Evolutionary conservation across 2,113 vertebrate species (phyloP), one percentile per base, ranked within the genome.

Genomic region (Ellobius talpinus): DNA sequence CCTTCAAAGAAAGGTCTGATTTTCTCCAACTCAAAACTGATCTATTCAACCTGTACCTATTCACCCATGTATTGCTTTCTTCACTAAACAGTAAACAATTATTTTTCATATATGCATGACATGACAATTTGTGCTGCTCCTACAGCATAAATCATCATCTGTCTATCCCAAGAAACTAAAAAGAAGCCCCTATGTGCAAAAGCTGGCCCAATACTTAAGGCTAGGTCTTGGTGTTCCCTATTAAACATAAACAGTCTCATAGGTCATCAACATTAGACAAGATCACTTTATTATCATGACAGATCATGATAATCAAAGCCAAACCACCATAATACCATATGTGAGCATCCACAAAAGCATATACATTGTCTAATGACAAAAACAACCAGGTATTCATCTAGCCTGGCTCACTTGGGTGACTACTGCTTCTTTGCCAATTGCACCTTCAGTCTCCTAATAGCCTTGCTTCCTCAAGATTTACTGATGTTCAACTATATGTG

Each of bases 71-170:
- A 87, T 89, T 89, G 76, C 45, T 63, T 82, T 87, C 79, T 61
- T 84, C 94, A 78, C 78, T 87, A 36, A 93, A 24, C 36, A 74
- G 73, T 87, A 61, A 91, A 45, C 26, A 82, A 39, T 42, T n/a
- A 29, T 66, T 66, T 78, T 94, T 78, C 8, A 94, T 66, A 45
- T 31, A 36, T 19, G n/a, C 26, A n/a, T 12, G 52, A 55, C 5
- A 76, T 50, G 11, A 76, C 36, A 87, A 24, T 12, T 45, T 74
- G 42, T 90, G 29, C 39, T 74, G 42, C 16, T 42, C 45, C 61
- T 77, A 36, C 4, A 3, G 16, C 79, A 85, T 74, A 84, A n/a
- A 58, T 58, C 45, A 74, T 42, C 36, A 84, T 70, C 79, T 78
- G 24, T 36, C 36, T 45, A 13, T 47, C 14, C 23, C 21, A 24